Base-by-base conservation (phyloP, 2,797 vertebrate species). In the Pogoniulus pusillus region DNA sequence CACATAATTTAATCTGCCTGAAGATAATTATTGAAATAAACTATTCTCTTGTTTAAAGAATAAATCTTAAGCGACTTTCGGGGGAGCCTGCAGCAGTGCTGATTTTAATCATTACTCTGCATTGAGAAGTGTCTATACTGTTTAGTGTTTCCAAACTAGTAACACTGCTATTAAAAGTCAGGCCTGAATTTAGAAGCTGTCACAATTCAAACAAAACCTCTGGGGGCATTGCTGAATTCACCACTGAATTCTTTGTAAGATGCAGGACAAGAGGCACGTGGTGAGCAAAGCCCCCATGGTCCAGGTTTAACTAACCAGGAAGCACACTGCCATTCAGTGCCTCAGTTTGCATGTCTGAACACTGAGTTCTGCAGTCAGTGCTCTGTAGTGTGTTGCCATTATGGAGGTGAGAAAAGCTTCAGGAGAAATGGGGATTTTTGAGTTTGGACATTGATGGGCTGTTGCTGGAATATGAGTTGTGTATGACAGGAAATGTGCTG, bases 1-100 rank as follows among this genome's bases (percentile, higher is more conserved):
- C 80, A 85, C 79, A 95, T 89, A 86, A 93, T 93, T 96, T 95
- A 90, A 94, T 91, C 95, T 0, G n/a, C 82, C 95, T 93, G 90
- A 92, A 93, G 75, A 94, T 94, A 94, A 95, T 95, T 91, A 89
- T 96, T 89, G 82, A 87, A 95, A 95, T 95, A 96, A 96, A 96
- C 96, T 79, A 94, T 74, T 89, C 89, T 91, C 85, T 93, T 37
- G 51, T 93, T 96, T 93, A 95, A 96, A 87, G 85, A 91, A 82
- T 89, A 89, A 93, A 87, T 93, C 84, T 90, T 89, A 74, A 72
- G 66, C 41, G 79, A 93, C 73, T 87, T 93, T 94, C 57, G 64
- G 85, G 92, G 82, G 49, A 93, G 70, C 77, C 63, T 88, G 88
- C 35, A 93, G 91, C 59, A 55, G 76, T 93, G 68, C 91, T 94